phyloP scores from a whole-genome alignment of 2,797 vertebrate genomes.

The Urocyon cinereoargenteus region DNA sequence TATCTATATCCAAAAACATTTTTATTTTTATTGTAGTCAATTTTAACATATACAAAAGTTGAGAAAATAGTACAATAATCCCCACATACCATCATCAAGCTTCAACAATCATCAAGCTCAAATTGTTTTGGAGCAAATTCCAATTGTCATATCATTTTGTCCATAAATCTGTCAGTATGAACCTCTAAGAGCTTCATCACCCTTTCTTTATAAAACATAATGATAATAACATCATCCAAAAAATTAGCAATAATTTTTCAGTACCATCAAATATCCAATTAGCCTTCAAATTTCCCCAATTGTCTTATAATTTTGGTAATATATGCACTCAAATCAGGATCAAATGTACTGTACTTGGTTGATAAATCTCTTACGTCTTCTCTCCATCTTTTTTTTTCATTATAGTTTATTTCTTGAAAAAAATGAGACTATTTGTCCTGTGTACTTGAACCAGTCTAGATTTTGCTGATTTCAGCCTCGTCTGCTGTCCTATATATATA shows the following conservation, averaged over 20 bases:
- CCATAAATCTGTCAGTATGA: neutral
- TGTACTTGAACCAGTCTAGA: neutral
- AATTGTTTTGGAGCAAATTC: neutral
- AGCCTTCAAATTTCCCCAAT: conserved; percentile 3
- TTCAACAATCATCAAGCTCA: conserved; percentile 13
- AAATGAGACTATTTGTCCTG: neutral
- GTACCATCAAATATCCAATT: neutral
- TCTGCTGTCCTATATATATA: neutral
- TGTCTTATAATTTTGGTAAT: neutral
- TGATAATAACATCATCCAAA: neutral
- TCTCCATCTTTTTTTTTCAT: neutral
- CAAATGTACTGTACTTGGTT: neutral
- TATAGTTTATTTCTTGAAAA: neutral
- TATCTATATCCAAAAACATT: neutral
- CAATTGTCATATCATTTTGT: neutral
- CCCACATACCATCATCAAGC: neutral
- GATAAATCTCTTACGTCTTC: neutral
- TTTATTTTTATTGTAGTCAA: neutral
- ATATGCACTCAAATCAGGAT: neutral
- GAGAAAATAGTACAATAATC: neutral
- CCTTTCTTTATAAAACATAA: neutral
- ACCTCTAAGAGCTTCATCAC: neutral
- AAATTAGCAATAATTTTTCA: conserved; percentile 26
- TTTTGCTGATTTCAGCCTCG: neutral
- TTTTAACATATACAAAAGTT: neutral